Evolutionary conservation across 2,888 invertebrate species (phyloP).

Genomic region (Stegana nigrithorax): DNA sequence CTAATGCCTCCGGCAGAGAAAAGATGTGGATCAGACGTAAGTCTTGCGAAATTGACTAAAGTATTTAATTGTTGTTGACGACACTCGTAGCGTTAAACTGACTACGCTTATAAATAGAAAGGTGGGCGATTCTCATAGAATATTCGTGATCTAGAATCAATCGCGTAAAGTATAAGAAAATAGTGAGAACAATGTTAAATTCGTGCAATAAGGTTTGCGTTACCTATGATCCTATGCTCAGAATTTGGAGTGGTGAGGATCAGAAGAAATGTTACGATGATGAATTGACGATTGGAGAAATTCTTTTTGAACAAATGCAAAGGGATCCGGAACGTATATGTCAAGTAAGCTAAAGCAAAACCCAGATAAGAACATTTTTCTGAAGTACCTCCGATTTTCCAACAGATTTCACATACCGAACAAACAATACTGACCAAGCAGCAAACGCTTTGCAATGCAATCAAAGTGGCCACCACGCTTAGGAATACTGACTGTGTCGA

Average conservation of each 20-base stretch:
- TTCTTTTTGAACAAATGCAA: constrained; percentile 27
- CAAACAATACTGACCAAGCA: constrained; percentile 17
- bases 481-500: constrained; percentile 29
- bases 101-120: no score
- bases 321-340: constrained; percentile 31
- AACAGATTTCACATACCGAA: constrained; percentile 29
- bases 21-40: no score
- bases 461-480: constrained; percentile 33
- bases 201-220: neutral
- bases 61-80: no score
- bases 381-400: neutral
- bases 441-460: constrained; percentile 22
- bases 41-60: no score
- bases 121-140: no score
- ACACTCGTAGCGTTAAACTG: no score
- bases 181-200: no score
- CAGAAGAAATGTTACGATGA: constrained; percentile 19
- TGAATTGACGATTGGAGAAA: constrained; percentile 27
- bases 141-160: no score
- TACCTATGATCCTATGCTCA: constrained; percentile 20
- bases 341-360: constrained; percentile 18
- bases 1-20: no score
- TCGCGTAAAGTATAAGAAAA: no score
- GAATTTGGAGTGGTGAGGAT: constrained; percentile 20
- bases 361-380: neutral